Base-by-base conservation (phyloP, 2,888 invertebrate genomes). In the Sycophila texana region DNA sequence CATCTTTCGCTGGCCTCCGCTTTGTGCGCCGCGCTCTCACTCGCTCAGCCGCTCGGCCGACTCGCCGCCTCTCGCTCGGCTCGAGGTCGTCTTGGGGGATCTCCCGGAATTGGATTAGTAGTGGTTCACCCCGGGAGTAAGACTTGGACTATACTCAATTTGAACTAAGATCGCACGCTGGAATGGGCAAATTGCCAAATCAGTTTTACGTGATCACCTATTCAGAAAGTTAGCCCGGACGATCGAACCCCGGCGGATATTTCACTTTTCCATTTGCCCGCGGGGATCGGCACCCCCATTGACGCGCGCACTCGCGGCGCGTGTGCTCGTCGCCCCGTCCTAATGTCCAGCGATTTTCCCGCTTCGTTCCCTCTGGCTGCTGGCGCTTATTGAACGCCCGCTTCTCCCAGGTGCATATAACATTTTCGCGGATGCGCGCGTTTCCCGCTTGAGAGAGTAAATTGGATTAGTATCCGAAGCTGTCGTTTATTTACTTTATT, bases 131-230 rank as follows among this genome's bases (percentile, higher is more conserved):
- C 86, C 39, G 67, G 57, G 83, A 84, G 86, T 85, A 87, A 88
- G 90, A 88, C 89, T 87, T 88, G 88, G 88, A 89, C 90, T 89
- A 88, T 89, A 89, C 89, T 90, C 89, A 89, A 90, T 90, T 89
- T 88, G 88, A 89, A 89, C 88, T 89, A 87, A 89, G 88, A 89
- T 88, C 89, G 88, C 88, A 85, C 86, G 68, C 84, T 85, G 88
- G 87, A 88, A 88, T 86, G 87, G 87, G 87, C 87, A 86, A 89
- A 89, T 90, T 90, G 88, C 89, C 87, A 90, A 90, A 90, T 90
- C 90, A 89, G 89, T 90, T 90, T 89, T 88, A 90, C 90, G 87
- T 89, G 89, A 90, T 90, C 90, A 90, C 89, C 90, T 89, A 90
- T 90, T 90, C 89, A 90, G 87, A 87, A 88, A 89, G 88, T 89